phyloP scores from a whole-genome alignment of 2,888 invertebrate species.

The Pogonocherus hispidulus region DNA sequence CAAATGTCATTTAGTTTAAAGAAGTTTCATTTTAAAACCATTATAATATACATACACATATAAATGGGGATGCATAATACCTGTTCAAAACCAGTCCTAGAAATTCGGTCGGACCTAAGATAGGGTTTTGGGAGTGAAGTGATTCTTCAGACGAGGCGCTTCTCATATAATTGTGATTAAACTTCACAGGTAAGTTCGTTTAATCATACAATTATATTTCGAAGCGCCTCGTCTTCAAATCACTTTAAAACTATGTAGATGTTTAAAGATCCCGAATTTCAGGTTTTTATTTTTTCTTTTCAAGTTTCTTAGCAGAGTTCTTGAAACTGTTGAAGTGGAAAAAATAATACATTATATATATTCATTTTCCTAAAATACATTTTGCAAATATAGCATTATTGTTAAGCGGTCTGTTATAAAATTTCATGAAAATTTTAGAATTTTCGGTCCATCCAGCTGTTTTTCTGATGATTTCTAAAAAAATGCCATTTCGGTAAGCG shows the following conservation, averaged over 20 bases:
- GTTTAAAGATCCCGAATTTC: not conserved
- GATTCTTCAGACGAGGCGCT: conserved; percentile 8
- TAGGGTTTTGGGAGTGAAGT: not conserved
- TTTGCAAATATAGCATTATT: not conserved
- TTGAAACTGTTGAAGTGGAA: too few relatives aligned
- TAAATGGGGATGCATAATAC: too few relatives aligned
- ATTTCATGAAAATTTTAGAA: not conserved
- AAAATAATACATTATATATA: too few relatives aligned
- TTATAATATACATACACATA: too few relatives aligned
- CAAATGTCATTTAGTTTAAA: too few relatives aligned
- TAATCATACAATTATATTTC: conserved; percentile 9
- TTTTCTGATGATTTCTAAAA: conserved; percentile 10
- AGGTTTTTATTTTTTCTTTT: too few relatives aligned
- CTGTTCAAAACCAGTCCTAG: too few relatives aligned
- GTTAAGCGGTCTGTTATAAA: conserved; percentile 9
- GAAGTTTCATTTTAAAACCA: too few relatives aligned
- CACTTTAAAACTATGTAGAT: conserved; percentile 5
- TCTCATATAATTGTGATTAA: conserved; percentile 1
- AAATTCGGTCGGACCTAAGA: too few relatives aligned
- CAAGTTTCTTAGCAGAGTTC: too few relatives aligned
- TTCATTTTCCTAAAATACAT: not conserved
- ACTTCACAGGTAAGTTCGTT: conserved; percentile 16
- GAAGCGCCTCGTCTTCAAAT: conserved; percentile 1
- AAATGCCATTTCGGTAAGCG: conserved; percentile 1
- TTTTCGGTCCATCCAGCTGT: conserved; percentile 16